Percentiles rank a stretch among this genome's conserved stretches.
Evolutionary conservation across 2,113 vertebrate genomes (phyloP).

Genomic region (Tachuris rubrigastra): DNA sequence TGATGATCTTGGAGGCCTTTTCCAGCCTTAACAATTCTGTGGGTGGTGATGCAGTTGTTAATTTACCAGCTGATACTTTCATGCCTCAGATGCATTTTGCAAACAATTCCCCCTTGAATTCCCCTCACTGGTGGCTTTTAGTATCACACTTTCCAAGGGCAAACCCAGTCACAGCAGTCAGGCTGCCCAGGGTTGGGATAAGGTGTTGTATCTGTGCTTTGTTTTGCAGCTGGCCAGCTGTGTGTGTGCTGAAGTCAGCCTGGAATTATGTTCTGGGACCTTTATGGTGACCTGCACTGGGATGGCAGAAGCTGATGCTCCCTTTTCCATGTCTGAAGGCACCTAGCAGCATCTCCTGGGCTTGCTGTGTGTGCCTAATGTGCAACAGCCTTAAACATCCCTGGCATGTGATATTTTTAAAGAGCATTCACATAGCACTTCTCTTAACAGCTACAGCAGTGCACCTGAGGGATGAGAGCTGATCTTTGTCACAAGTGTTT

Average conservation of each 20-base stretch:
- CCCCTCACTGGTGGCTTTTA: background rate
- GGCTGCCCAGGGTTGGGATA: background rate
- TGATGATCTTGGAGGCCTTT: accelerated
- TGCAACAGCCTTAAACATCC: background rate
- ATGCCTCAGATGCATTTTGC: background rate
- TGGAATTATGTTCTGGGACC: background rate
- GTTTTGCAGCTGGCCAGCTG: background rate
- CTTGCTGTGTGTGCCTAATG: background rate
- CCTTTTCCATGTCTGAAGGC: background rate
- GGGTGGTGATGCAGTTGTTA: background rate
- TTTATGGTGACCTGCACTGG: background rate
- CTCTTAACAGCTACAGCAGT: background rate
- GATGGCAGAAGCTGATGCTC: background rate
- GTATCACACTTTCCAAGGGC: accelerated
- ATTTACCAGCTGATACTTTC: background rate
- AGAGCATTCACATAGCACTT: background rate
- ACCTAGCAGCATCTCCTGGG: background rate
- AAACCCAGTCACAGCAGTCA: accelerated
- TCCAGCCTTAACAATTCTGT: background rate
- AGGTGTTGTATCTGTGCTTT: accelerated
- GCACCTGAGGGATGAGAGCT: conserved; percentile 7
- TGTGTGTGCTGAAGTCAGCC: background rate
- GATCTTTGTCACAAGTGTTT: conserved; percentile 49
- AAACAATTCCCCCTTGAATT: background rate
- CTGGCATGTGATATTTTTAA: background rate